Evolutionary conservation across 1,140 invertebrate species (phyloP), one percentile per base, ranked within the genome.

Genomic region (Apis laboriosa): DNA sequence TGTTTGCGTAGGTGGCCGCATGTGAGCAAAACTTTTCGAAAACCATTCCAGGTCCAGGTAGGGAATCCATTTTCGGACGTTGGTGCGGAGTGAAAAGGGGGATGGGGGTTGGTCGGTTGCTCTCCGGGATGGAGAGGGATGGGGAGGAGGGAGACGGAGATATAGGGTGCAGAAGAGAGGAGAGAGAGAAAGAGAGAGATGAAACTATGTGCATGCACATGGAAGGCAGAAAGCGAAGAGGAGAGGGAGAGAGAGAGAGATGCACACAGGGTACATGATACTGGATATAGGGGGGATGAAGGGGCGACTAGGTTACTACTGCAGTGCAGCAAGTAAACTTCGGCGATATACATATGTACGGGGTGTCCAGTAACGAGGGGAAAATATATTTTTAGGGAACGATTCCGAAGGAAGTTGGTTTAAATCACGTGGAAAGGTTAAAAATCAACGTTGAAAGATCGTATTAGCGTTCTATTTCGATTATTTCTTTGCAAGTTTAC

Each of bases 301-400:
- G 71, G 61, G 66, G 76, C 43, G 66, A 71, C 78, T 43, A 43
- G 34, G 86, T 87, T 86, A 83, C 87, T 72, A 85, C 87, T 88
- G 87, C 87, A 88, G 60, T 88, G 86, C 87, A 82, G 77, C 76
- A 87, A 83, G 86, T 83, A 85, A 88, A 86, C 84, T 84, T 89
- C 58, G 75, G 75, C 68, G 58, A 71, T 84, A 70, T 77, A 63
- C 63, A 78, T 85, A 70, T 84, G 58, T 43, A 43, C 34, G 34
- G 34, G 34, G 34, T 43, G 34, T 43, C 34, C 34, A 7, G 34
- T 43, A 43, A 43, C 34, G 34, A 43, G 34, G 34, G 5, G 34
- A 43, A 43, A 43, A 43, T 43, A 43, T 43, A 43, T 43, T 43
- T 43, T 7, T 7, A 43, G 34, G 34, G 34, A 43, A 0, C 5